Conservation (phyloP, 2,888 invertebrate genomes). For the Rhyacophila evoluta region DNA sequence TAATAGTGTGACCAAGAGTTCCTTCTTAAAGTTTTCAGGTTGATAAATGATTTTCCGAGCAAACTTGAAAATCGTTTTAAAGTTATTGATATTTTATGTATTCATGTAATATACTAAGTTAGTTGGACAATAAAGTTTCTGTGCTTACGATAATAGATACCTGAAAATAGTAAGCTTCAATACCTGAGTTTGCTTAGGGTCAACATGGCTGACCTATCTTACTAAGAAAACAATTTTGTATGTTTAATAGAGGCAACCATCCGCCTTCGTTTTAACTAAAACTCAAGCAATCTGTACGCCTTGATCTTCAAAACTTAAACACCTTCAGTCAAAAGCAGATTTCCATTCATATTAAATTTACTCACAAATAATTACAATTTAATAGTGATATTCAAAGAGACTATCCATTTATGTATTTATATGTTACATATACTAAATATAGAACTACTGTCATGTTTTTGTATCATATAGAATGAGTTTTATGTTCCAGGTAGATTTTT, state of each 20-base stretch:
- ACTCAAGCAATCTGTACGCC: background rate
- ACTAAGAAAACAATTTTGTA: slow-evolving; percentile 12
- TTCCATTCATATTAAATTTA: background rate
- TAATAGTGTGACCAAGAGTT: no score
- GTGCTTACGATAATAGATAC: background rate
- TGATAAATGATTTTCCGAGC: background rate
- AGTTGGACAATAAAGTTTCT: background rate
- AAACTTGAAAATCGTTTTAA: background rate
- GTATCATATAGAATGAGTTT: no score
- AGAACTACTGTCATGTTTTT: no score
- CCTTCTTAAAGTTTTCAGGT: no score
- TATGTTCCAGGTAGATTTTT: no score
- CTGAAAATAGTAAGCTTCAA: background rate
- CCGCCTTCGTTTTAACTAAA: background rate
- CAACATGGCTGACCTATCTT: slow-evolving; percentile 5
- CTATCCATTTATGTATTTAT: no score
- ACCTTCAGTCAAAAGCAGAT: background rate
- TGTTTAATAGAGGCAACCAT: background rate
- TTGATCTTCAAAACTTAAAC: background rate
- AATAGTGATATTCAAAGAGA: no score
- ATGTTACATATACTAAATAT: no score
- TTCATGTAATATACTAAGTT: background rate
- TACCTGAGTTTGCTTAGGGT: slow-evolving; percentile 12
- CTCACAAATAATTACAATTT: no score
- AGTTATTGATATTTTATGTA: background rate